Conservation (phyloP, 1,140 invertebrate genomes). For the Parasteatoda tepidariorum region DNA sequence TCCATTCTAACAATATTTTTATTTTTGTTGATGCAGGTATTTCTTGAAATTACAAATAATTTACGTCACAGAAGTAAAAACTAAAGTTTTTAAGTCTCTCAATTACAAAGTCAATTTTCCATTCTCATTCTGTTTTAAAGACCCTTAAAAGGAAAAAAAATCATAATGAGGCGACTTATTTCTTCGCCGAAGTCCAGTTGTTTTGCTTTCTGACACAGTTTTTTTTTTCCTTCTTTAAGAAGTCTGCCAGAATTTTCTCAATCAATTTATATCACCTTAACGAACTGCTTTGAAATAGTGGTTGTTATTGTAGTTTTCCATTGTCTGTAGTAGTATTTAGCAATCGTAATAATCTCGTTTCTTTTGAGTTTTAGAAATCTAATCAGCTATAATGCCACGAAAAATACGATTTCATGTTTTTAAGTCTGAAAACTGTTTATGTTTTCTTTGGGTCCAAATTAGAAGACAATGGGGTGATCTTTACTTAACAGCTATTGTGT, state of each 20-base stretch:
- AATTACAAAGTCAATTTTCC: not conserved
- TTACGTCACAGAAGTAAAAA: not conserved
- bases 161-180: not conserved
- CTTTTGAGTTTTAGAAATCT: not conserved
- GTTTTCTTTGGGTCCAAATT: too few species aligned
- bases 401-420: not conserved
- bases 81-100: not conserved
- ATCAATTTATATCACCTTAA: constrained; percentile 10
- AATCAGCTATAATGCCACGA: not conserved
- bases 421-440: too few species aligned
- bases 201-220: not conserved
- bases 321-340: not conserved
- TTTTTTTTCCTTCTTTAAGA: not conserved
- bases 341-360: not conserved
- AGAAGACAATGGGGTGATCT: too few species aligned
- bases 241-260: not conserved
- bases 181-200: not conserved
- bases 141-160: not conserved
- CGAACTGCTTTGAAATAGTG: constrained; percentile 1
- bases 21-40: too few species aligned
- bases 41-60: too few species aligned
- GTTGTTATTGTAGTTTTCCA: not conserved
- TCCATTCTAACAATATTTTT: too few species aligned
- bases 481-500: too few species aligned
- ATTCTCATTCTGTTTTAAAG: not conserved